A percentile compares a stretch with the other conserved stretches of the same genome.
Conservation (phyloP, 1,140 invertebrate genomes). For the Helicoverpa armigera region DNA sequence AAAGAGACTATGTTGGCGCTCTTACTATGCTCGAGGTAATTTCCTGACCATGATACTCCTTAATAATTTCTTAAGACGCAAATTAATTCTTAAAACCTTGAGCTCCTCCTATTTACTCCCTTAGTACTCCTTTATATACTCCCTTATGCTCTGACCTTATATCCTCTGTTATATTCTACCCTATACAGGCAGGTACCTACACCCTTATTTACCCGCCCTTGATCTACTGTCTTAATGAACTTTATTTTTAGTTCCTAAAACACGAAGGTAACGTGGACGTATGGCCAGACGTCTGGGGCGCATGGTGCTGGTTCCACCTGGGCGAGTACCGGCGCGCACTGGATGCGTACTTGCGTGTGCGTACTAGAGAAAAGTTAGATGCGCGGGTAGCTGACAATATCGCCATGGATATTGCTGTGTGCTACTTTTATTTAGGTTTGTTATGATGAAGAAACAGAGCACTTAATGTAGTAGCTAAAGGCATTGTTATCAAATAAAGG, state of each 20-base stretch:
- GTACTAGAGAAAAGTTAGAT: constrained; percentile 72
- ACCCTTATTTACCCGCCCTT: no score
- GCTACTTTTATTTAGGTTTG: constrained; percentile 96
- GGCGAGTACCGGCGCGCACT: constrained; percentile 96
- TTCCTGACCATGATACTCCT: neutral
- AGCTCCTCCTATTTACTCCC: no score
- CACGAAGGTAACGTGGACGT: constrained; percentile 87
- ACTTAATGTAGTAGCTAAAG: no score
- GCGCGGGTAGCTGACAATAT: constrained; percentile 85
- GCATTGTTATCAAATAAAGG: no score
- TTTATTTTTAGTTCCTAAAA: constrained; percentile 80
- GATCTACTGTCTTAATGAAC: no score
- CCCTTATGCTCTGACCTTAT: no score
- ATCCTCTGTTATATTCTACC: no score
- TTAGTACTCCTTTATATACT: no score
- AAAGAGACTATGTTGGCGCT: constrained; percentile 97
- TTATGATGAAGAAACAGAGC: neutral
- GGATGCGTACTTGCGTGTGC: constrained; percentile 89
- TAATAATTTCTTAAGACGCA: constrained; percentile 8
- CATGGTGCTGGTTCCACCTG: constrained; percentile 97
- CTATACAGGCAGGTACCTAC: no score
- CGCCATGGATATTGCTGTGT: constrained; percentile 95
- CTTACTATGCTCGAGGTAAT: constrained; percentile 96
- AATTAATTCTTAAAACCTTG: no score
- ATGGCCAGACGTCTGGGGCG: constrained; percentile 94